A percentile compares a stretch with the other conserved stretches of the same genome.
Conservation (phyloP, 1,140 invertebrate species). For the Cheumatopsyche charites region DNA sequence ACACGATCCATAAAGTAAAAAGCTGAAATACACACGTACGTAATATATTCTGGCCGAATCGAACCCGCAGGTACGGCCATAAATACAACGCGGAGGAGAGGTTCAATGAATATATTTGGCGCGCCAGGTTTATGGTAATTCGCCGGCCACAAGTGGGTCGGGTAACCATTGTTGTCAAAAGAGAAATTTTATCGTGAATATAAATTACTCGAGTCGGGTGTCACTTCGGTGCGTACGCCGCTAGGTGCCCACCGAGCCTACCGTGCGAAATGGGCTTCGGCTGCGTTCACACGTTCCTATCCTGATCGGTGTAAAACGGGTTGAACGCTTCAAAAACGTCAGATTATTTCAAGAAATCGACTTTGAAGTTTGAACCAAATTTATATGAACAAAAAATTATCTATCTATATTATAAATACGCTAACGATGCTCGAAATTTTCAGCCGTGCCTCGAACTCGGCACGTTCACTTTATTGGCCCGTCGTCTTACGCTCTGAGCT, state of each 20-base stretch:
- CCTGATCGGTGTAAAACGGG: too few relatives aligned
- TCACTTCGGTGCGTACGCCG: conserved; percentile 22
- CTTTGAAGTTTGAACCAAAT: too few relatives aligned
- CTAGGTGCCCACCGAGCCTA: background rate
- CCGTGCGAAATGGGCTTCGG: too few relatives aligned
- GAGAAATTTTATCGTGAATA: conserved; percentile 39
- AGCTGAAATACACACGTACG: conserved; percentile 1
- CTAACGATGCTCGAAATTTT: too few relatives aligned
- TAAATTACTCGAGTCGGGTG: conserved; percentile 29
- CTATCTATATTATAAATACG: too few relatives aligned
- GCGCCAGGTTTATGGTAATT: conserved; percentile 37
- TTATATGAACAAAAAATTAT: too few relatives aligned
- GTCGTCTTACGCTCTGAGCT: too few relatives aligned
- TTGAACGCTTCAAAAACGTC: too few relatives aligned
- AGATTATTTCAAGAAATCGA: too few relatives aligned
- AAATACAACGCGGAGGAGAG: conserved; percentile 17
- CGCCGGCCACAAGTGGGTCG: conserved; percentile 33
- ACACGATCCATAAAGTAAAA: background rate
- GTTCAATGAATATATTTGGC: conserved; percentile 36
- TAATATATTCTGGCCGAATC: background rate
- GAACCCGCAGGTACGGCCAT: conserved; percentile 19
- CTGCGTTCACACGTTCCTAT: too few relatives aligned
- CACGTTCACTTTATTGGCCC: too few relatives aligned
- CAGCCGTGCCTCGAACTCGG: too few relatives aligned
- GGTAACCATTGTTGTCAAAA: conserved; percentile 36